A percentile compares a stretch with the other conserved stretches of the same genome.
phyloP scores from a whole-genome alignment of 2,113 vertebrate genomes.

The Geococcyx californianus region DNA sequence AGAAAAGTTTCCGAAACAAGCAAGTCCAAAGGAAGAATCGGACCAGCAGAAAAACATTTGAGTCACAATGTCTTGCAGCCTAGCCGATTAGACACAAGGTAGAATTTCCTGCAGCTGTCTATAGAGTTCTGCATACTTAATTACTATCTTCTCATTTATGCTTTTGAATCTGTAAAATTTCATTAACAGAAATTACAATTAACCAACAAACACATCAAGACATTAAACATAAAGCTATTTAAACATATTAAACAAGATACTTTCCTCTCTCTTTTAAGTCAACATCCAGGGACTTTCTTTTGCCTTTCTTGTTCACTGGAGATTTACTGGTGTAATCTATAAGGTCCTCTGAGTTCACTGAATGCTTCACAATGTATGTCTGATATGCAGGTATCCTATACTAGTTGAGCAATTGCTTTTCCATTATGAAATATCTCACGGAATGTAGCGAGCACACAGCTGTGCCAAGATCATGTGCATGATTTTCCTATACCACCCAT shows the following conservation, averaged over 20 bases:
- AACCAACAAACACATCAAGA: not conserved
- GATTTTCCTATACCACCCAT: constrained; percentile 59
- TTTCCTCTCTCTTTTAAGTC: not conserved
- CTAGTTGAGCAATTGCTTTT: constrained; percentile 7
- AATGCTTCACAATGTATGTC: not conserved
- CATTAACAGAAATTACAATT: not conserved
- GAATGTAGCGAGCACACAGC: constrained; percentile 15
- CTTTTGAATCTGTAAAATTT: not conserved
- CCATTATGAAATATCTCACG: constrained; percentile 48
- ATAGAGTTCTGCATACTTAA: not conserved
- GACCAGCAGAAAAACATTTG: not conserved
- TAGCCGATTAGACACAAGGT: not conserved
- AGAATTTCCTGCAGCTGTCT: not conserved
- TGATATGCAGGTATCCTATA: not conserved
- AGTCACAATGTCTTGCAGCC: not conserved
- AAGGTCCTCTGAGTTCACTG: not conserved
- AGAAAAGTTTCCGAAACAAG: not conserved
- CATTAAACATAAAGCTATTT: not conserved
- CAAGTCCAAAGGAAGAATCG: not conserved
- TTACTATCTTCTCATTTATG: not conserved
- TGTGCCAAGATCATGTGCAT: constrained; percentile 25
- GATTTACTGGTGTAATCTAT: not conserved
- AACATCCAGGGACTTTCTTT: not conserved
- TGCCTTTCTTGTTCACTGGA: not conserved
- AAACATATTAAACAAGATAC: not conserved